Base-by-base conservation (phyloP, 2,113 vertebrate species). In the Protobothrops mucrosquamatus region DNA sequence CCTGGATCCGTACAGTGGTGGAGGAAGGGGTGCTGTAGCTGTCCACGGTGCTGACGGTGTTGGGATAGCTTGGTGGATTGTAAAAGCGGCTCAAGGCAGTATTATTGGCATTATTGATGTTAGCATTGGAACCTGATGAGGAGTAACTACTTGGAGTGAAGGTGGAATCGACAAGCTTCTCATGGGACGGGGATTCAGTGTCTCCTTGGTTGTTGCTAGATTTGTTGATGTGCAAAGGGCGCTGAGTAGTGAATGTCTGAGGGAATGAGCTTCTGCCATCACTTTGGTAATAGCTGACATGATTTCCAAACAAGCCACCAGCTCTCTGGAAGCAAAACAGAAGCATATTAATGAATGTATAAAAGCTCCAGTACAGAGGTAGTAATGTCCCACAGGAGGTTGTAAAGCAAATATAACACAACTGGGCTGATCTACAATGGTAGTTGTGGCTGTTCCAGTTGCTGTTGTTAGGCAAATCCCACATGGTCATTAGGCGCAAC, bases 51-150 rank as follows among this genome's bases (percentile, higher is more conserved):
- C 98, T 99, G 95, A 99, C 97, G 0, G 95, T 97, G 94, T 97
- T 96, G 91, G 97, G 96, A 95, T 97, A 97, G 94, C 94, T 96
- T 55, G 98, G 95, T 0, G 98, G 98, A 94, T 96, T 98, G 15
- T 98, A 98, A 95, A 98, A 98, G 93, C 98, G 98, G 91, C 97
- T 98, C 95, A 99, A 97, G 96, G 98, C 98, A 0, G 99, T 99
- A 97, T 99, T 99, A 98, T 99, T 99, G 97, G 99, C 99, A 0
- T 99, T 99, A 98, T 99, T 99, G 97, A 99, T 99, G 98, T 99
- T 99, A 97, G 99, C 99, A 2, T 99, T 99, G 95, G 99, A 99
- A 93, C 99, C 99, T 2, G 99, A 99, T 88, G 99, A 99, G 1
- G 99, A 99, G 96, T 99, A 99, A 94, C 99, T 99, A 97, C 99